Evolutionary conservation across 2,113 vertebrate species (phyloP).

Genomic region (Prietella phreatophila): DNA sequence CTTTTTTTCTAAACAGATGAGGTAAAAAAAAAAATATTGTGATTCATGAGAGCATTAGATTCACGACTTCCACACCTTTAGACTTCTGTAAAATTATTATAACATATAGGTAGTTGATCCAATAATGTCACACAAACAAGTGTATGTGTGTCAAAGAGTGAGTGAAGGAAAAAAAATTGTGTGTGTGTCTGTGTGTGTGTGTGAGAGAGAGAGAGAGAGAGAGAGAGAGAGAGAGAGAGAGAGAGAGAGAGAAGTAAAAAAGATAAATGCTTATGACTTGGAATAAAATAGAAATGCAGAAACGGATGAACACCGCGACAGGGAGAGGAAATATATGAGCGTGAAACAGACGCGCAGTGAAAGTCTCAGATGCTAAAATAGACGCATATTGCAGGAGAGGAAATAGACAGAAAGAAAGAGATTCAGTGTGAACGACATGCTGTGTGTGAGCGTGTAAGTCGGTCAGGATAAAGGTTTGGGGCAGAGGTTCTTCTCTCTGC

Average conservation of each 20-base stretch:
- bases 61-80: too few relatives aligned
- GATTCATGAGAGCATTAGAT: background rate
- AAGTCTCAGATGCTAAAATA: constrained; percentile 44
- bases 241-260: constrained; percentile 44
- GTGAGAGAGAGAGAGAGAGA: constrained; percentile 21
- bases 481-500: constrained; percentile 17
- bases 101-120: background rate
- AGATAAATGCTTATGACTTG: background rate
- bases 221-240: constrained; percentile 49
- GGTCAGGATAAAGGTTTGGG: constrained; percentile 13
- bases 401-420: constrained; percentile 42
- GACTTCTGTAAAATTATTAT: background rate
- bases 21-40: too few relatives aligned
- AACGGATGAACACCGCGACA: constrained; percentile 30
- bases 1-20: background rate
- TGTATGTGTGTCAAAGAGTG: constrained; percentile 30
- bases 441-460: constrained; percentile 19
- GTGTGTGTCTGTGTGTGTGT: background rate
- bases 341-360: constrained; percentile 55
- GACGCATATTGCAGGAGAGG: constrained; percentile 23
- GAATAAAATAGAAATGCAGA: background rate
- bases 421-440: constrained; percentile 34
- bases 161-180: constrained; percentile 43
- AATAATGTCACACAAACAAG: background rate
- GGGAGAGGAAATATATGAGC: constrained; percentile 32